A percentile compares a stretch with the other conserved stretches of the same genome.
phyloP scores from a whole-genome alignment of 2,797 vertebrate species.

The Helostoma temminkii region DNA sequence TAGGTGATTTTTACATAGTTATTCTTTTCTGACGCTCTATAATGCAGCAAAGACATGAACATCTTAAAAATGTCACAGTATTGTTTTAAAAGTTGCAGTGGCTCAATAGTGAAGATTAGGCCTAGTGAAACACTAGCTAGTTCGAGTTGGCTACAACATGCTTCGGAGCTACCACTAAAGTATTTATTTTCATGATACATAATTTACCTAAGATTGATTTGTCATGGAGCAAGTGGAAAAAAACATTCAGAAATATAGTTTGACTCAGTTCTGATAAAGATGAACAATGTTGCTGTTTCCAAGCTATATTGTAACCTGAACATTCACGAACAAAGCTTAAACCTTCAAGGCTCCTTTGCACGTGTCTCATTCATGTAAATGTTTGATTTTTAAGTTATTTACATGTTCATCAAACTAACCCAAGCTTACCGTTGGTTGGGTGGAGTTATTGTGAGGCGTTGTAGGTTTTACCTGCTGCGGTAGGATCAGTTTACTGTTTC shows the following conservation, averaged over 20 bases:
- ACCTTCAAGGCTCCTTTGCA: background rate
- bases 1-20: background rate
- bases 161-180: background rate
- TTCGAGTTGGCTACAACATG: background rate
- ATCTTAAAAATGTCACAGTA: background rate
- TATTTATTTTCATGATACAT: background rate
- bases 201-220: background rate
- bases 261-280: slow-evolving; percentile 14
- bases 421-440: background rate
- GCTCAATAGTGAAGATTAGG: background rate
- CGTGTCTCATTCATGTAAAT: background rate
- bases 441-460: slow-evolving; percentile 47
- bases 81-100: background rate
- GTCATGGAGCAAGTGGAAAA: background rate
- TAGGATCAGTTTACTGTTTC: slow-evolving; percentile 74
- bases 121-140: background rate
- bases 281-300: background rate
- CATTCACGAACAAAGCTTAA: background rate
- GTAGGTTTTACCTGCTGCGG: slow-evolving; percentile 60
- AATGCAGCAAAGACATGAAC: background rate
- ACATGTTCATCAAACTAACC: background rate
- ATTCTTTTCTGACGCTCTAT: too few relatives aligned
- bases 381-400: slow-evolving; percentile 10
- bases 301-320: background rate
- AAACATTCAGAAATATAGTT: background rate